Percentiles rank a stretch among this genome's conserved stretches.
These are phyloP conservation scores for Lasioglossum leucozonium DNA, from an alignment of 2,888 invertebrate genomes.

Conservation along the genomic window DNA sequence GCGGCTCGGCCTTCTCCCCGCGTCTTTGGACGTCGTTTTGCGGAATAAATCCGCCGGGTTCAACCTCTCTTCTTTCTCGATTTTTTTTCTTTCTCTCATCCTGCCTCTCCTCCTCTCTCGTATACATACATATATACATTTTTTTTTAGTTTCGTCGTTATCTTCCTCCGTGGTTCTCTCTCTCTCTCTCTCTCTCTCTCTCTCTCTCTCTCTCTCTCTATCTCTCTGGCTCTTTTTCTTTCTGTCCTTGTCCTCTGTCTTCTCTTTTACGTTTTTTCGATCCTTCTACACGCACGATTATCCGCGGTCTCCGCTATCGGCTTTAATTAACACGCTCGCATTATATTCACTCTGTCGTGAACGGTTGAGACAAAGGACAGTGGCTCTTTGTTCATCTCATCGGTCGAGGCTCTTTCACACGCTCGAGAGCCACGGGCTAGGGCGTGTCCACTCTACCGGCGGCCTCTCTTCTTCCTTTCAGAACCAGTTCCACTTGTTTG, in stretches of 20 bases:
- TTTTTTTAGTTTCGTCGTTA: background rate
- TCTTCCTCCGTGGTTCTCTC: background rate
- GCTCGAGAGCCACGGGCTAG: conserved; percentile 66
- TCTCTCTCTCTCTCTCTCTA: background rate
- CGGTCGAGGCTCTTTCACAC: conserved; percentile 70
- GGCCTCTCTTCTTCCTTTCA: conserved; percentile 61
- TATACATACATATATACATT: background rate
- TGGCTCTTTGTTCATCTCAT: conserved; percentile 70
- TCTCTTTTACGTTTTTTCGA: conserved; percentile 27
- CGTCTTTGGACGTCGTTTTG: conserved; percentile 19
- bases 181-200: background rate
- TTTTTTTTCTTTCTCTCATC: background rate
- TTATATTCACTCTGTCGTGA: conserved; percentile 66
- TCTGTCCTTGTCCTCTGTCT: background rate
- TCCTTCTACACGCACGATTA: conserved; percentile 45
- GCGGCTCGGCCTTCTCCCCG: background rate
- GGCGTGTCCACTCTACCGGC: conserved; percentile 68
- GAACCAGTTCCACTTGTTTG: conserved; percentile 75
- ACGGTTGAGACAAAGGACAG: conserved; percentile 71
- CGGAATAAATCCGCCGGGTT: conserved; percentile 23
- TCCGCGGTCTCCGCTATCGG: conserved; percentile 58
- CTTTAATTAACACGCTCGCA: conserved; percentile 73
- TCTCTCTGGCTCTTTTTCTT: background rate
- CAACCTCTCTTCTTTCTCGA: conserved; percentile 8
- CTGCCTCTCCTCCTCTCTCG: background rate